phyloP scores from a whole-genome alignment of 1,140 invertebrate species.

The Calliphora vicina region DNA sequence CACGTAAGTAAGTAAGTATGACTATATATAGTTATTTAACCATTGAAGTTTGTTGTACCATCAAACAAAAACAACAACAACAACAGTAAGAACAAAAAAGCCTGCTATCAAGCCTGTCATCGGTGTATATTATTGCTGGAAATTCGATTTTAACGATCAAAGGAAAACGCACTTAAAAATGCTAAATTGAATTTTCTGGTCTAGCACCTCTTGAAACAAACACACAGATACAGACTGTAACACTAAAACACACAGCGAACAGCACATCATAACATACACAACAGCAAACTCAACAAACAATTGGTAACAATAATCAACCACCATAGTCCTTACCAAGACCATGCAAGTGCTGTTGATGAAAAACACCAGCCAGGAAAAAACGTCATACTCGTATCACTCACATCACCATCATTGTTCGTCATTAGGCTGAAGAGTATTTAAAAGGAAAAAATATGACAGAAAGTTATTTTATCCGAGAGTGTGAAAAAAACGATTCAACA shows the following conservation, averaged over 20 bases:
- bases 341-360: neutral
- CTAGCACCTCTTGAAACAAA: slow-evolving; percentile 45
- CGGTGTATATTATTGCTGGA: slow-evolving; percentile 39
- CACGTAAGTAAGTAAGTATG: neutral
- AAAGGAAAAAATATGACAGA: slow-evolving; percentile 17
- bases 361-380: neutral
- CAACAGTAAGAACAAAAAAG: too few species aligned
- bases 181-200: slow-evolving; percentile 63
- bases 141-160: slow-evolving; percentile 63
- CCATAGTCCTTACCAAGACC: neutral
- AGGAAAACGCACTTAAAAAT: slow-evolving; percentile 63
- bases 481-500: neutral
- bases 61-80: neutral
- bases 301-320: slow-evolving; percentile 12
- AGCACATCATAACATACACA: neutral
- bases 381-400: neutral
- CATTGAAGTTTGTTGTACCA: neutral
- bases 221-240: neutral
- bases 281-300: neutral
- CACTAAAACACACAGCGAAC: neutral
- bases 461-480: neutral
- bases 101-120: slow-evolving; percentile 29
- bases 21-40: neutral
- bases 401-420: neutral
- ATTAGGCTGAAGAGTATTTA: slow-evolving; percentile 23